These are phyloP conservation scores for Dicranocentrus wangi DNA, from an alignment of 2,888 invertebrate species.

Conservation along the genomic window DNA sequence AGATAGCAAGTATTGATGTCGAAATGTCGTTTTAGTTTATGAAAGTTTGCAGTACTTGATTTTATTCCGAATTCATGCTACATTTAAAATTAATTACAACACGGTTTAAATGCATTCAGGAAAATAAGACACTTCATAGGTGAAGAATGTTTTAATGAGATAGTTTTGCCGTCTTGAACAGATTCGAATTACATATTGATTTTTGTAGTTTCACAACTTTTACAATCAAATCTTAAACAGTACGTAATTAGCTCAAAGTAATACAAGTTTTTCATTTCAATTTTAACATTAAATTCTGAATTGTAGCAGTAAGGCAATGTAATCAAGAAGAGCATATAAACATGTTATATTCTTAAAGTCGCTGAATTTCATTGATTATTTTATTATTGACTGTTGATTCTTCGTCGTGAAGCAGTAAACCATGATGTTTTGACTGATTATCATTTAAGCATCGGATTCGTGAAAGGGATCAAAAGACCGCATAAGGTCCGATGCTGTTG, in stretches of 20 bases:
- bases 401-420: conserved; percentile 40
- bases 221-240: conserved; percentile 2
- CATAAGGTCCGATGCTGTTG: conserved; percentile 69
- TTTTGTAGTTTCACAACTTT: conserved; percentile 30
- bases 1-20: no score
- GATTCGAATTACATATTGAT: not conserved
- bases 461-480: conserved; percentile 71
- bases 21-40: no score
- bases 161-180: not conserved
- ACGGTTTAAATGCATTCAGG: conserved; percentile 53
- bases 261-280: conserved; percentile 54
- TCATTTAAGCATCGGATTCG: conserved; percentile 70
- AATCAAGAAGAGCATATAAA: conserved; percentile 65
- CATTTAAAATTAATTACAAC: conserved; percentile 48
- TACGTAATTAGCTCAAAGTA: conserved; percentile 46
- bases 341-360: conserved; percentile 61
- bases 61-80: conserved; percentile 57
- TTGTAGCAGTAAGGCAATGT: conserved; percentile 60
- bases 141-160: conserved; percentile 41
- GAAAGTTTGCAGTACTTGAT: no score
- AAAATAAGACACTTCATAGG: conserved; percentile 49
- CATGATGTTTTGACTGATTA: conserved; percentile 43
- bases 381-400: conserved; percentile 47
- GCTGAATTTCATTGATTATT: conserved; percentile 51
- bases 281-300: conserved; percentile 34